phyloP scores from a whole-genome alignment of 2,113 vertebrate species.

The Neolamprologus brichardi region DNA sequence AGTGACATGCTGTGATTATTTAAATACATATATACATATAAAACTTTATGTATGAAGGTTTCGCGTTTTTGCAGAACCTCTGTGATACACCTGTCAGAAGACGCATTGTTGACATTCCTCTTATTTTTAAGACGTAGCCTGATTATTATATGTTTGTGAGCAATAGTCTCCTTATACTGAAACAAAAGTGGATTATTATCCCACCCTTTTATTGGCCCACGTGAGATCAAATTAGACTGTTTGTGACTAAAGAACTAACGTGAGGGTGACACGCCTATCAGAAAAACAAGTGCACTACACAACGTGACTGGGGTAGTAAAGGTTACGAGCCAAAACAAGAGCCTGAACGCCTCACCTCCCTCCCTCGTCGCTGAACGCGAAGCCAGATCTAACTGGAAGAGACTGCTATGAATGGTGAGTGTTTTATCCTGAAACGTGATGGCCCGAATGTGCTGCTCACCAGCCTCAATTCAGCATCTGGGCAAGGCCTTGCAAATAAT shows the following conservation, averaged over 20 bases:
- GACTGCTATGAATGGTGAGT: conserved; percentile 26
- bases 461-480: background rate
- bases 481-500: background rate
- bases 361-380: conserved; percentile 3
- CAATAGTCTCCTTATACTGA: background rate
- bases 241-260: background rate
- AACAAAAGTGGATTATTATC: background rate
- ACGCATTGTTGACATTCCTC: background rate
- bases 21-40: background rate
- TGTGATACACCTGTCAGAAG: background rate
- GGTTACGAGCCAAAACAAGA: background rate
- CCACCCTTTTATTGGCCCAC: background rate
- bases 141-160: background rate
- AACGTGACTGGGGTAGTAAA: accelerated
- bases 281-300: background rate
- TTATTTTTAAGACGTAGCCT: background rate
- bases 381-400: conserved; percentile 26
- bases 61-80: background rate
- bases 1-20: background rate
- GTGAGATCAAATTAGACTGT: background rate
- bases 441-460: background rate
- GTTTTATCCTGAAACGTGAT: background rate
- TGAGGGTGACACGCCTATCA: background rate
- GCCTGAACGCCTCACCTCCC: conserved; percentile 30
- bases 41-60: background rate